Evolutionary conservation across 2,797 vertebrate species (phyloP), one percentile per base, ranked within the genome.

Genomic region (Cyclopterus lumpus): DNA sequence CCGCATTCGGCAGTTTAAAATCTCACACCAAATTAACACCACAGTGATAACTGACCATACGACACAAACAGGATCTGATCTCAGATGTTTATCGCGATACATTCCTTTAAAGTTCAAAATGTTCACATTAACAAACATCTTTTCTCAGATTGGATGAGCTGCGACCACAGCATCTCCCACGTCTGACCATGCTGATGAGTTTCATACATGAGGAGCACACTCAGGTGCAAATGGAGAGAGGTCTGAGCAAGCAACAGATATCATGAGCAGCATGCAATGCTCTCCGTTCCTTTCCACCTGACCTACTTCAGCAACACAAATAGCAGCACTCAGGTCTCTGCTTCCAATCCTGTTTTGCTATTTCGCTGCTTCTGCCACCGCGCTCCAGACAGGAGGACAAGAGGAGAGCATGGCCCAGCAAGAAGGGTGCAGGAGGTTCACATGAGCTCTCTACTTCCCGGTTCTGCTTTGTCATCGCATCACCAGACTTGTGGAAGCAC

Each of bases 301-400:
- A 96, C 96, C 96, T 96, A 96, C 95, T 97, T 97, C 93, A 95
- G 94, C 92, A 95, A 96, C 95, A 96, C 95, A 96, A 97, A 97
- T 97, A 97, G 95, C 86, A 92, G 90, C 93, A 96, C 96, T 96
- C 95, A 93, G 96, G 95, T 97, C 96, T 95, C 93, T 90, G 92
- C 93, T 79, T 89, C 92, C 95, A 95, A 95, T 92, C 93, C 93
- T 93, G 95, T 96, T 97, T 95, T 94, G 87, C 94, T 93, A 95
- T 96, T 96, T 96, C 94, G 92, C 91, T 95, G 94, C 93, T 93
- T 89, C 92, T 91, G 93, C 92, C 93, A 88, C 92, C 85, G 91
- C 73, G 91, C 83, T 80, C 32, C 30, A 89, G 81, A 91, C 81
- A 79, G 60, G 77, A 88, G 70, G 65, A 65, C 69, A 71, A 59